Base-by-base conservation (phyloP, 2,888 invertebrate species). In the Hemicrepidius hirtus region DNA sequence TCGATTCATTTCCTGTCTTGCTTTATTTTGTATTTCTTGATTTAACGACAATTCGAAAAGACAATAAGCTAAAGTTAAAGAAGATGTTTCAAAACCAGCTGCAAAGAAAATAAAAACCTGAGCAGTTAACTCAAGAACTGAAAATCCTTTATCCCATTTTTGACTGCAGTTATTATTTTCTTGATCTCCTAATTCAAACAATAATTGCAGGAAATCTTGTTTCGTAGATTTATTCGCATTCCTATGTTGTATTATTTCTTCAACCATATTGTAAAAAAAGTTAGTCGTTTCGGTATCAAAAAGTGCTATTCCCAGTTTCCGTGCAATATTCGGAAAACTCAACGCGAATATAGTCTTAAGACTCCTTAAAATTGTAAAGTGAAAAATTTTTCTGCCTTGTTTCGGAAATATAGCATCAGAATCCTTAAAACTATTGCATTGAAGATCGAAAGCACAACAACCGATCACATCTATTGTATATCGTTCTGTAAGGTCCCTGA, bases 391-490 rank as follows among this genome's bases (percentile, higher is more conserved):
- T 28, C 67, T 71, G 0, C 81, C 80, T 50, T 77, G 78, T 21
- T 68, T 55, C 12, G 78, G 37, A 80, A 91, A 91, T 70, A 88
- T 87, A 0, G 88, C 86, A 71, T 89, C 85, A 0, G 88, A 84
- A 79, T 88, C 86, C 50, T 87, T 85, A 49, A 91, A 87, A 13
- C 89, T 88, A 75, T 91, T 88, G 75, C 88, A 88, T 73, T 90
- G 88, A 9, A 91, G 85, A 18, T 91, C 91, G 78, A 91, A 91
- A n/a, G 89, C 90, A 66, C 89, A 88, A 40, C 88, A 88, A 0
- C 88, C 89, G 18, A 91, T 89, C 2, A 90, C 88, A 78, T 91
- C 90, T 85, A 89, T 89, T 0, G 89, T 87, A 77, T 88, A 90
- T 73, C 87, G 32, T n/a, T n/a, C 46, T 1, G 16, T 18, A 3